phyloP scores from a whole-genome alignment of 2,113 vertebrate genomes.

The Ceyx margarethae region DNA sequence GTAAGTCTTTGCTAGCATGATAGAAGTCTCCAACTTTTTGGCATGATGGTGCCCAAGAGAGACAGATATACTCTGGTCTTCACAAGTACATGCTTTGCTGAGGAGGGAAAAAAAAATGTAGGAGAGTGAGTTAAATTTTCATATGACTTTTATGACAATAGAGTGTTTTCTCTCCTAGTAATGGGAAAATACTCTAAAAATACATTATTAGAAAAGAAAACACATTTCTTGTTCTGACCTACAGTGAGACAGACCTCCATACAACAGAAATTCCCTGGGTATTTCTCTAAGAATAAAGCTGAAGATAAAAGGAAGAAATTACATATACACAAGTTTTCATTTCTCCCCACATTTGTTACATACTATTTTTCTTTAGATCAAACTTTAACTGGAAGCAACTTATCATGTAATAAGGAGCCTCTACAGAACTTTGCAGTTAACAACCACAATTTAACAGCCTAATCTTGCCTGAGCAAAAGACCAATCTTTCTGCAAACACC shows the following conservation, averaged over 20 bases:
- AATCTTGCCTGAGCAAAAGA: neutral
- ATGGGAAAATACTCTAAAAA: neutral
- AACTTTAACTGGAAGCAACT: neutral
- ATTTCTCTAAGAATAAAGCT: neutral
- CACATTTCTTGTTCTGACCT: neutral
- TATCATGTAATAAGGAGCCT: neutral
- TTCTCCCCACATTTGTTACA: neutral
- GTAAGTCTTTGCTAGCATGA: neutral
- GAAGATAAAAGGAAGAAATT: neutral
- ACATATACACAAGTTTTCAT: neutral
- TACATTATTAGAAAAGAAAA: neutral
- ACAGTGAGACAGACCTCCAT: neutral
- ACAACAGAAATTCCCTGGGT: neutral
- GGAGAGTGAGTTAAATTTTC: neutral
- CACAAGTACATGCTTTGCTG: neutral
- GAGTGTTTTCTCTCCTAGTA: fast-evolving
- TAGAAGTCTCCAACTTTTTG: neutral
- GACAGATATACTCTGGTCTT: neutral
- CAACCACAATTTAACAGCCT: neutral
- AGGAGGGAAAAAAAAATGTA: neutral
- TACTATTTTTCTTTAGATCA: neutral
- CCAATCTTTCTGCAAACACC: neutral
- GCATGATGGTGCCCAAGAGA: neutral
- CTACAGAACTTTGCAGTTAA: neutral
- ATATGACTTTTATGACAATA: neutral